A percentile compares a stretch with the other conserved stretches of the same genome.
These are phyloP conservation scores for Diorhabda carinulata DNA, from an alignment of 1,140 invertebrate species.

Conservation along the genomic window DNA sequence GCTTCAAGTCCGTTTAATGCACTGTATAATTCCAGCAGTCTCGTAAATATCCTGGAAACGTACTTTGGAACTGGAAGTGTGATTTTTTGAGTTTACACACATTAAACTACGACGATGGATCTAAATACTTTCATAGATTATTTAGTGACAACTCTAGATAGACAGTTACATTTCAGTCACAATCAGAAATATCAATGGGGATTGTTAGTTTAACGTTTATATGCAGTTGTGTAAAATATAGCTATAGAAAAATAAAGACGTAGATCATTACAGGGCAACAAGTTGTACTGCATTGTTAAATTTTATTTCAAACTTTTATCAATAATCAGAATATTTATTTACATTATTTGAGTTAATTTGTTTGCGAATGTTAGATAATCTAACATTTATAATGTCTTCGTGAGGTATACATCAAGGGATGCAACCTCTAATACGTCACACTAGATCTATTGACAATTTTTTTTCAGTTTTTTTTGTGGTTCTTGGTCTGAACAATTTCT, in stretches of 20 bases:
- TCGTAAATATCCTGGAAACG: neutral
- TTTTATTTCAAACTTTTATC: too few relatives aligned
- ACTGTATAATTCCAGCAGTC: conserved; percentile 7
- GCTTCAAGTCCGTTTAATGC: conserved; percentile 6
- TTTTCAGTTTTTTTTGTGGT: too few relatives aligned
- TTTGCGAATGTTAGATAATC: too few relatives aligned
- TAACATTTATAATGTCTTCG: too few relatives aligned
- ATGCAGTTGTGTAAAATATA: neutral
- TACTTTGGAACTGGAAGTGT: neutral
- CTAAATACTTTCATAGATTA: neutral
- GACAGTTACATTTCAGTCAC: neutral
- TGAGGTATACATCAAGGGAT: too few relatives aligned
- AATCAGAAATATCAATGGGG: neutral
- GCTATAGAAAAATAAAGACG: neutral
- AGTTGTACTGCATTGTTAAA: too few relatives aligned
- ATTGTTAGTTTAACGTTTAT: neutral
- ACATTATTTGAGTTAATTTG: too few relatives aligned
- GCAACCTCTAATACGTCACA: too few relatives aligned
- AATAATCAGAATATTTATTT: too few relatives aligned
- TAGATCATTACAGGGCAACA: too few relatives aligned
- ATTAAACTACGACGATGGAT: conserved; percentile 1
- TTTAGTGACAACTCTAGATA: neutral
- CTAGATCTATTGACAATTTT: too few relatives aligned
- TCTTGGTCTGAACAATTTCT: too few relatives aligned
- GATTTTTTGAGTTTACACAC: neutral